Base-by-base conservation (phyloP, 2,797 vertebrate species). In the Sebastes ruberrimus region DNA sequence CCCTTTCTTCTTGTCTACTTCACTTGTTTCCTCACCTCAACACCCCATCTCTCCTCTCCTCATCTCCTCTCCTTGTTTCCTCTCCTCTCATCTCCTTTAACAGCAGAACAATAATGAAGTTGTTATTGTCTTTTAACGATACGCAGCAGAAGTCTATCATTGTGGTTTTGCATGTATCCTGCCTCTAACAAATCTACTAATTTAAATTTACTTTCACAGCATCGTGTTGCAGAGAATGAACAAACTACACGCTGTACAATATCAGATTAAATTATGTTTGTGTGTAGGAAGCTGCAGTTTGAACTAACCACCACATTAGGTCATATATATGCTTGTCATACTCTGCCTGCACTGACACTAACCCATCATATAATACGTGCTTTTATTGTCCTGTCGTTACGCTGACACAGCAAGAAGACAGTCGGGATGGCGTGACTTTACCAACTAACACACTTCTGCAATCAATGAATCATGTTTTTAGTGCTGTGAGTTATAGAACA, bases 191-290 rank as follows among this genome's bases (percentile, higher is more conserved):
- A 10, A 22, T 75, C 13, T 5, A 42, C 65, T 82, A 4, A 71
- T 32, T 28, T 55, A 8, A 4, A 62, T 74, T 78, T 69, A 16
- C 25, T 56, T 89, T 83, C 55, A 79, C 83, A 86, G 84, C 67
- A 10, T 38, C 73, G 46, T 10, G 49, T n/a, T 60, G 83, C 76
- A 85, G 81, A 68, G 49, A 76, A 65, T 46, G 3, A 52, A 32
- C 9, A 4, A 42, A 49, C 14, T 1, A 25, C 11, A 55, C 1
- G 14, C 6, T 32, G 23, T 60, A 18, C 10, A 46, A 9, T n/a
- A 42, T 56, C 7, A 46, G 28, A 46, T 27, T 27, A 33, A 73
- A 57, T 4, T 2, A 23, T 27, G 1, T 23, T 56, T 76, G 0
- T 35, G 33, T 42, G 20, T 32, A 69, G 30, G 22, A 59, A 6